phyloP scores from a whole-genome alignment of 1,140 invertebrate species.

The Bombyx mori region ASM3026992v2 NC_085129.1:15034001-15034500 shows the following conservation, averaged over 20 bases:
- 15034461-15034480: constrained; percentile 84
- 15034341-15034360: constrained; percentile 79
- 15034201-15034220: constrained; percentile 73
- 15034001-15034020: constrained; percentile 48
- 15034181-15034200: constrained; percentile 76
- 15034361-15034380: constrained; percentile 79
- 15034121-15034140: constrained; percentile 81
- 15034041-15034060: constrained; percentile 74
- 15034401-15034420: constrained; percentile 79
- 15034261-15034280: constrained; percentile 35
- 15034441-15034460: constrained; percentile 90
- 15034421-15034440: constrained; percentile 89
- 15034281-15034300: constrained; percentile 81
- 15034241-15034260: constrained; percentile 71
- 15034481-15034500: constrained; percentile 80
- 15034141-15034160: constrained; percentile 82
- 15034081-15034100: constrained; percentile 71
- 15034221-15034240: constrained; percentile 77
- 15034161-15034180: constrained; percentile 79
- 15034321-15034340: constrained; percentile 83
- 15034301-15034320: constrained; percentile 84
- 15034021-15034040: constrained; percentile 68
- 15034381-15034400: constrained; percentile 83
- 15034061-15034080: constrained; percentile 69
- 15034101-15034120: constrained; percentile 74